These are phyloP conservation scores for Isaurus tuberculatus DNA, from an alignment of 92 coral and sea anemone genomes.

Conservation along the genomic window DNA sequence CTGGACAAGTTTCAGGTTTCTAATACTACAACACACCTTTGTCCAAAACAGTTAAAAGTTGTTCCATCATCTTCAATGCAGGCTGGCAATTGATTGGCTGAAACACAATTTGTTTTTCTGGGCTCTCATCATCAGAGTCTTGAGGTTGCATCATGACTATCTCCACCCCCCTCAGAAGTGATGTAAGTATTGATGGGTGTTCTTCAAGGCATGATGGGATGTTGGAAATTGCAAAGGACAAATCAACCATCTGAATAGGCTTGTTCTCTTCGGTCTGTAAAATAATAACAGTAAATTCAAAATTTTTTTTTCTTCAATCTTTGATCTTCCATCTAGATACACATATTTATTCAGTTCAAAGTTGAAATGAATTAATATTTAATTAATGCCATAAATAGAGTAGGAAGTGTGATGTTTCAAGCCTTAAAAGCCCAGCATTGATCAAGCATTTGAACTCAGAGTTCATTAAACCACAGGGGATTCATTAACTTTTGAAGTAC, in stretches of 20 bases:
- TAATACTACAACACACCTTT: constrained; percentile 57
- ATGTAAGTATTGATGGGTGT: constrained; percentile 67
- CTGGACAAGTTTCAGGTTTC: neutral
- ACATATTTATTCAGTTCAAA: too few species aligned
- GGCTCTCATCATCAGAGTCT: constrained; percentile 74
- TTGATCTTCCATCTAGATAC: neutral
- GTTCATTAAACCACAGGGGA: too few species aligned
- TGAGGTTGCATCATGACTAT: constrained; percentile 65
- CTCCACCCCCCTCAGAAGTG: constrained; percentile 79
- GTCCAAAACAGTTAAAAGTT: constrained; percentile 67
- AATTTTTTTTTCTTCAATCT: too few species aligned
- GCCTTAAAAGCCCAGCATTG: too few species aligned
- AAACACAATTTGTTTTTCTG: constrained; percentile 80
- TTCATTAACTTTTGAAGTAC: too few species aligned
- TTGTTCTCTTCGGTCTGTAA: constrained; percentile 76
- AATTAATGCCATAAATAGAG: too few species aligned
- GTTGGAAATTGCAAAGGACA: constrained; percentile 68
- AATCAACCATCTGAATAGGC: constrained; percentile 75
- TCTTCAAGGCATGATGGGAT: constrained; percentile 63
- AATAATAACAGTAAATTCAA: neutral
- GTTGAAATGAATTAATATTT: too few species aligned
- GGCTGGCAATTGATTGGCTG: constrained; percentile 84
- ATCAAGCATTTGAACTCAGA: too few species aligned
- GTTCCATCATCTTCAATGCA: constrained; percentile 68
- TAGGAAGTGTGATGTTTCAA: too few species aligned